Evolutionary conservation across 1,140 invertebrate genomes (phyloP).

Genomic region (Drosophila setifemur): DNA sequence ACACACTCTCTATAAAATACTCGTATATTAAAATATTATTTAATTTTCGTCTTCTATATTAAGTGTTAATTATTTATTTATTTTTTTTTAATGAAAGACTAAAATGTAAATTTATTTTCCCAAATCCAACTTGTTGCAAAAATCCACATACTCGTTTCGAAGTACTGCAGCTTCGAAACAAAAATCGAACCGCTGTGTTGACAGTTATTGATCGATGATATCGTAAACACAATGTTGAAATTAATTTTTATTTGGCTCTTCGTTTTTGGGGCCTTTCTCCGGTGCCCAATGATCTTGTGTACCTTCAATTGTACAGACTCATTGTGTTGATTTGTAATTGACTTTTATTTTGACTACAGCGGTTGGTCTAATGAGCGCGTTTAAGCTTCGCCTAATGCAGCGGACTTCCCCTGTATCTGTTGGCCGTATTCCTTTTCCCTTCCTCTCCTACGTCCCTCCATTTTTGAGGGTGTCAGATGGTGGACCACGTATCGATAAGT

Average conservation of each 20-base stretch:
- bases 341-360: constrained; percentile 59
- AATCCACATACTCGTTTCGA: background rate
- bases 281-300: constrained; percentile 40
- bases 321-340: constrained; percentile 61
- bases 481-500: constrained; percentile 53
- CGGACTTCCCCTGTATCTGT: background rate
- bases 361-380: constrained; percentile 33
- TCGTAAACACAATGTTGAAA: constrained; percentile 68
- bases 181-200: constrained; percentile 54
- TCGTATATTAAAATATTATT: too few species aligned
- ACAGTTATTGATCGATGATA: constrained; percentile 80
- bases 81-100: too few species aligned
- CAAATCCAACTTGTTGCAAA: background rate
- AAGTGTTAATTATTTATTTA: too few species aligned
- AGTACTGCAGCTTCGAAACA: background rate
- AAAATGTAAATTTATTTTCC: background rate
- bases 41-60: too few species aligned
- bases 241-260: constrained; percentile 68
- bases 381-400: constrained; percentile 17
- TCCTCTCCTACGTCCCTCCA: background rate
- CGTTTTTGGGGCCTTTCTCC: constrained; percentile 16
- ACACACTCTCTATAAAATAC: too few species aligned
- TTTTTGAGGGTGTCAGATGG: constrained; percentile 4
- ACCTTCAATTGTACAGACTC: constrained; percentile 54
- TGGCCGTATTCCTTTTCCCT: background rate